These are phyloP conservation scores for Hypselothyrea guttata DNA, from an alignment of 2,888 invertebrate species.

Conservation along the genomic window DNA sequence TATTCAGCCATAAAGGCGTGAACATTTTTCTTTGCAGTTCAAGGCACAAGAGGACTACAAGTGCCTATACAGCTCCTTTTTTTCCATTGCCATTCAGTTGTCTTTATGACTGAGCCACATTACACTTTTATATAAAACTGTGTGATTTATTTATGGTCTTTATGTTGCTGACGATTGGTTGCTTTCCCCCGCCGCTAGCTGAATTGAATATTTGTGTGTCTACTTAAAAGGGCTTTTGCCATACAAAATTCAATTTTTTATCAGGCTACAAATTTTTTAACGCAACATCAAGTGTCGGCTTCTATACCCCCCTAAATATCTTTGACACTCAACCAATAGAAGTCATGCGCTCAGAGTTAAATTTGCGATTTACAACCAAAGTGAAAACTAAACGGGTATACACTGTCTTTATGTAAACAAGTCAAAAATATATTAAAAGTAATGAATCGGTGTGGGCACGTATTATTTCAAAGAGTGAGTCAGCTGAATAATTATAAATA, in stretches of 20 bases:
- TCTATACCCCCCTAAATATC: conserved; percentile 2
- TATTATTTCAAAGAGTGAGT: no score
- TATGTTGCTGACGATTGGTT: conserved; percentile 56
- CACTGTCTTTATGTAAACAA: neutral
- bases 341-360: neutral
- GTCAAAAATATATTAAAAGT: conserved; percentile 1
- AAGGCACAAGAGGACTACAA: conserved; percentile 17
- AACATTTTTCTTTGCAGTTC: conserved; percentile 56
- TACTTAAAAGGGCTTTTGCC: conserved; percentile 41
- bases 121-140: conserved; percentile 54
- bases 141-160: conserved; percentile 70
- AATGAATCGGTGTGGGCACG: no score
- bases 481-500: no score
- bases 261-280: conserved; percentile 47
- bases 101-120: conserved; percentile 56
- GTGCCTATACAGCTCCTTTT: neutral
- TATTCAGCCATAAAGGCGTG: conserved; percentile 71
- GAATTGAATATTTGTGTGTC: conserved; percentile 61
- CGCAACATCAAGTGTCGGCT: conserved; percentile 31
- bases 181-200: conserved; percentile 6
- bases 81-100: conserved; percentile 30
- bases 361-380: conserved; percentile 13
- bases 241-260: conserved; percentile 55
- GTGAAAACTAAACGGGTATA: conserved; percentile 8
- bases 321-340: conserved; percentile 3